Evolutionary conservation across 2,113 vertebrate genomes (phyloP).

Genomic region (Suncus etruscus): DNA sequence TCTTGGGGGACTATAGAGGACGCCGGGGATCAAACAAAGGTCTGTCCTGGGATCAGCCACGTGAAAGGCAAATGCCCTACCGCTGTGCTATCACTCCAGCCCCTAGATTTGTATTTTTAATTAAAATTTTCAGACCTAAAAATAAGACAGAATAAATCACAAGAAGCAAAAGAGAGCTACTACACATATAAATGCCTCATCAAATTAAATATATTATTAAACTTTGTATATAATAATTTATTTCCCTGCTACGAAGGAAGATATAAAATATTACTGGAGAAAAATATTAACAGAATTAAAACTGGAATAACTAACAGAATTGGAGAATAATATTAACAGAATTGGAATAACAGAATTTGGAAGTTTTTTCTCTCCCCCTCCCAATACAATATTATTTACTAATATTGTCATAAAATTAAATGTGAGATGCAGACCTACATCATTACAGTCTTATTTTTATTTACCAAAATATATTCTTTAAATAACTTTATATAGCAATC

Average conservation of each 20-base stretch:
- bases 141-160: not conserved
- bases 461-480: not conserved
- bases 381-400: not conserved
- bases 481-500: not conserved
- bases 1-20: no score
- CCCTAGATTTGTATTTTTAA: no score
- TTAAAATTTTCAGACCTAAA: not conserved
- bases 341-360: not conserved
- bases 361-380: rapidly evolving
- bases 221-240: not conserved
- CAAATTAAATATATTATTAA: not conserved
- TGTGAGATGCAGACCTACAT: not conserved
- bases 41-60: no score
- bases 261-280: not conserved
- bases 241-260: not conserved
- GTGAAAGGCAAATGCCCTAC: no score
- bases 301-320: no score
- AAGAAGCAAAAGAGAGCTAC: not conserved
- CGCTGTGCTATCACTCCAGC: no score
- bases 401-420: not conserved
- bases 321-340: not conserved
- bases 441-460: conserved; percentile 38
- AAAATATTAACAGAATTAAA: not conserved
- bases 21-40: no score
- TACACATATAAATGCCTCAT: not conserved